Base-by-base conservation (phyloP, 2,888 invertebrate genomes). In the Agrotis puta region DNA sequence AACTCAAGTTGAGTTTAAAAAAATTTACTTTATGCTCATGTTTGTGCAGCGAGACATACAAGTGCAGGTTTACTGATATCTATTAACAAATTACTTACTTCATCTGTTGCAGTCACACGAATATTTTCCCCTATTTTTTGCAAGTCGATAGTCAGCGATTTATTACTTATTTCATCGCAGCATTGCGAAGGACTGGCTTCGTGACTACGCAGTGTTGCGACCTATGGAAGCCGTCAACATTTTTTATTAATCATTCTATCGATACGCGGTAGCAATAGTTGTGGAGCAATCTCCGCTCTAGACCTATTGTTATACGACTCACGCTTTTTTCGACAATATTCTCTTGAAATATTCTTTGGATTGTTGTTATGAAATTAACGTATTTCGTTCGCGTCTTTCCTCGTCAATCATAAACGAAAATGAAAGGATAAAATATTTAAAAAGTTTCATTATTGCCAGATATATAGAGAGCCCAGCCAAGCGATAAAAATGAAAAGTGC, bases 151-250 rank as follows among this genome's bases (percentile, higher is more conserved):
- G 84, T 70, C 70, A 81, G 81, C 70, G 83, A 86, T 88, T 88
- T 89, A 88, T 87, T 84, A 85, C 69, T 81, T 83, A 87, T 88
- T 90, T 89, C 87, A 87, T 85, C 80, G 86, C 76, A 77, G 67
- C 64, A 83, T 90, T 90, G 88, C 88, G 87, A 87, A 88, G 86
- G 85, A 88, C 78, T 72, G 69, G 83, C 82, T 87, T 88, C 88
- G 90, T 90, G 88, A 89, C 90, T 87, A 87, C 86, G 87, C 87
- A 88, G 89, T 85, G 81, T 89, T 90, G 88, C 88, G 84, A 85
- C 72, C 87, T 81, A 83, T 86, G 70, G 86, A 86, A 87, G 80
- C 78, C 77, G 81, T 82, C 81, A 81, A 78, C 77, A 85, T 88
- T 90, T 90, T 89, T 88, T 87, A 76, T 84, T 81, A 81, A 83